Evolutionary conservation across 2,888 invertebrate species (phyloP), one percentile per base, ranked within the genome.

Genomic region (Thalpophila matura): DNA sequence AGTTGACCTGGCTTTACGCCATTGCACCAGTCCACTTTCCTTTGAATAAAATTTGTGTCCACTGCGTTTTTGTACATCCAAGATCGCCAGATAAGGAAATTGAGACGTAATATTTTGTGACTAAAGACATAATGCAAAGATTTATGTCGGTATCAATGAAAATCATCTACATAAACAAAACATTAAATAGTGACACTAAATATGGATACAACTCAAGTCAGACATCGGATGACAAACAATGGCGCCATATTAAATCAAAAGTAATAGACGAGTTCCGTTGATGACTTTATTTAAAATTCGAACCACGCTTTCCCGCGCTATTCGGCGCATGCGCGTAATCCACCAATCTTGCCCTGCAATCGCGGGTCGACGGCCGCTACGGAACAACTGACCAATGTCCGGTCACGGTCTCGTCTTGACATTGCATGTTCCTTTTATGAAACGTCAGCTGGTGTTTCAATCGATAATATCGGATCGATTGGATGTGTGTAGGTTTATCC

Each of bases 331-430:
- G 86, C 86, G 86, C 84, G 84, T 88, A 89, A 90, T 91, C 88
- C 88, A 84, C 87, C 87, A 86, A 88, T 88, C 85, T 87, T 64
- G 71, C 77, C 68, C 72, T 70, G 82, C 86, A 81, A 87, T 86
- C 82, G 74, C 71, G 80, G 90, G 87, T 90, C 86, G 86, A 82
- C 80, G 90, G 73, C 89, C 88, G 55, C 76, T 67, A 55, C 74
- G 59, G 67, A 57, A 70, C 77, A 73, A 78, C 83, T 84, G 84
- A 85, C 87, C 87, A 85, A 86, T 89, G 88, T 85, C 86, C 89
- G 90, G 90, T 90, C 91, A 90, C 85, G 91, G 90, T 87, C 86
- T 79, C 74, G 77, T 81, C 85, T 86, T 89, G 89, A 89, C 91
- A 90, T 88, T 90, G 88, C 83, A 63, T 73, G 80, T 84, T 85